These are phyloP conservation scores for Puma concolor DNA, from an alignment of 2,113 vertebrate genomes.

Conservation along the genomic window DNA sequence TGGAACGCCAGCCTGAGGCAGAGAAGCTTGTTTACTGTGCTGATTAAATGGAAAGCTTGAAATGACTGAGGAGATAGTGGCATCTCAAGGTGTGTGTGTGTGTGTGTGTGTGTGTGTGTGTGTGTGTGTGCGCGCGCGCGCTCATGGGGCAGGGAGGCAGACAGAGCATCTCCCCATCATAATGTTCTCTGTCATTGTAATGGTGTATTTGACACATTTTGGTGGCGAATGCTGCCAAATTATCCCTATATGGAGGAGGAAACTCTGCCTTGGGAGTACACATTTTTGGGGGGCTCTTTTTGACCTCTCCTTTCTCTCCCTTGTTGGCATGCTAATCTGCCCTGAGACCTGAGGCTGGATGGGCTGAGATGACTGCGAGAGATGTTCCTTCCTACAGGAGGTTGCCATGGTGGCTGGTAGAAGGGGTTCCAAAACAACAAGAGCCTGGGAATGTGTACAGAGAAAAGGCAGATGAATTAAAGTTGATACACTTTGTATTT, in stretches of 20 bases:
- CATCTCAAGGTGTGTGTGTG: background rate
- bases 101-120: background rate
- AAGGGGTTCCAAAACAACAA: background rate
- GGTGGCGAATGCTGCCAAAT: background rate
- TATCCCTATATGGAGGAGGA: background rate
- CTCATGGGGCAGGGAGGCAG: background rate
- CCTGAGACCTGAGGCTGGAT: background rate
- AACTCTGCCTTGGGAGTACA: background rate
- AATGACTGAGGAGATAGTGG: slow-evolving; percentile 38
- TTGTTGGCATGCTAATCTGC: background rate
- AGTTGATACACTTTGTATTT: background rate
- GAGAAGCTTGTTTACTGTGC: slow-evolving; percentile 55
- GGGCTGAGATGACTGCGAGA: background rate
- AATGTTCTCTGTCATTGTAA: background rate
- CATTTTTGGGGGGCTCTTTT: background rate
- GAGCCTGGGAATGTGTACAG: background rate
- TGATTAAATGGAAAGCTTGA: slow-evolving; percentile 71
- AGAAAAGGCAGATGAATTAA: background rate
- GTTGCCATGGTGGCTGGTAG: background rate
- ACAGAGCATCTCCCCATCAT: background rate
- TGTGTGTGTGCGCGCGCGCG: background rate
- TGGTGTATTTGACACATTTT: background rate
- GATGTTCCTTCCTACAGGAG: background rate
- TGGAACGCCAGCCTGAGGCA: slow-evolving; percentile 59
- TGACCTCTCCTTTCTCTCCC: fast-evolving